Evolutionary conservation across 2,797 vertebrate genomes (phyloP).

Genomic region (Sebastes jordani): DNA sequence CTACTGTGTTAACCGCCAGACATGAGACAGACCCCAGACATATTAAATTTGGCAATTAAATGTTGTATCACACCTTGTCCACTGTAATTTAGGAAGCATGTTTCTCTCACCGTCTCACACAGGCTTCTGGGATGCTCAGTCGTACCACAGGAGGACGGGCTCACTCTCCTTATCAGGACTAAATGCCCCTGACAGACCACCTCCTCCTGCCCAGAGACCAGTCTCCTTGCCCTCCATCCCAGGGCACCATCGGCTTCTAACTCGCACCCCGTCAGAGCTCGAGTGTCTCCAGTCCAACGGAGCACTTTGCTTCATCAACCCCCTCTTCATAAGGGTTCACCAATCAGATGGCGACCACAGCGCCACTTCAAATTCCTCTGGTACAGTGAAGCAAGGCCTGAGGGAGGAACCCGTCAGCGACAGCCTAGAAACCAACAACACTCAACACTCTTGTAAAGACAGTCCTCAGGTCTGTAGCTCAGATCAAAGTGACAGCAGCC

Average conservation of each 20-base stretch:
- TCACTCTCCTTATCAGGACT: conserved; percentile 26
- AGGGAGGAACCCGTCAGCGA: background rate
- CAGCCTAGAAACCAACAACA: background rate
- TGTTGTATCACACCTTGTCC: background rate
- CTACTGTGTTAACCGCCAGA: background rate
- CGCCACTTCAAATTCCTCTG: background rate
- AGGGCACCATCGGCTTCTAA: conserved; percentile 77
- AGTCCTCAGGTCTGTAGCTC: background rate
- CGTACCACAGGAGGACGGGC: conserved; percentile 69
- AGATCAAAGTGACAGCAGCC: background rate
- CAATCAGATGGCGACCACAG: conserved; percentile 40
- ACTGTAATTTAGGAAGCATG: background rate
- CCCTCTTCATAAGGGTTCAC: conserved; percentile 93
- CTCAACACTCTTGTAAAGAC: background rate
- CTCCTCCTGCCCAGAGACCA: conserved; percentile 35
- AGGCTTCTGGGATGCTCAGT: conserved; percentile 91
- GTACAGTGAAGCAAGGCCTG: background rate
- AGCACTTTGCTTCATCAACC: conserved; percentile 96
- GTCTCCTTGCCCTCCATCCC: conserved; percentile 72
- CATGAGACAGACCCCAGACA: background rate
- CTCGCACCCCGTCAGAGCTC: conserved; percentile 90
- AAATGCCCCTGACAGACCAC: conserved; percentile 51
- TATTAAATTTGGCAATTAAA: background rate
- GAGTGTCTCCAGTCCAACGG: conserved; percentile 92
- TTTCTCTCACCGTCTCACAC: conserved; percentile 6